Evolutionary conservation across 2,113 vertebrate genomes (phyloP).

Genomic region (Lepus americanus): DNA sequence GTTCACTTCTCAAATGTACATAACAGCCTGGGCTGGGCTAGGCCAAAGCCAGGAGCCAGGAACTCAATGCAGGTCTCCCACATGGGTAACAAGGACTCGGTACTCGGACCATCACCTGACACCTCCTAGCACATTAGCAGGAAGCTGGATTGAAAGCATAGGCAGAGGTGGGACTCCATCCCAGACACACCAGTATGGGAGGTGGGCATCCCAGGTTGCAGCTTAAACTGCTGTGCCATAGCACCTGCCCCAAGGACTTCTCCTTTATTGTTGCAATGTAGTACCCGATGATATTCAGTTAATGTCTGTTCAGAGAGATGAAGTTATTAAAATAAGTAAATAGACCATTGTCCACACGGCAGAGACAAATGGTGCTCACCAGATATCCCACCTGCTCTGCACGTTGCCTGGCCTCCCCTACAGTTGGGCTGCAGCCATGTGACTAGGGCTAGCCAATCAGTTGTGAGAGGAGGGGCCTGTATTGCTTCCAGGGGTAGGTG

Average conservation of each 20-base stretch:
- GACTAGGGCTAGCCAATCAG: fast-evolving
- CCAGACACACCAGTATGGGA: too few species aligned
- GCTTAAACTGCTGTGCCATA: too few species aligned
- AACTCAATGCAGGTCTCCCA: too few species aligned
- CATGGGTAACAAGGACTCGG: too few species aligned
- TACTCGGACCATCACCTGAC: too few species aligned
- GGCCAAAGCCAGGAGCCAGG: too few species aligned
- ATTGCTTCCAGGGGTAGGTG: background rate
- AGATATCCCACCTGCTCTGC: background rate
- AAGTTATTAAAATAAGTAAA: background rate
- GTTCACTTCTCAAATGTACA: too few species aligned
- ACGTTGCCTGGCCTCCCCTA: background rate
- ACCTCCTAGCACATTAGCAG: too few species aligned
- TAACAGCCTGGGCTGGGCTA: too few species aligned
- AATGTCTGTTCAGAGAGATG: background rate
- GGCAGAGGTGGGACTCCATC: too few species aligned
- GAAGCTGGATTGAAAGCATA: too few species aligned
- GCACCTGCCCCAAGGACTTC: background rate
- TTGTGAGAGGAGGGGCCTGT: background rate
- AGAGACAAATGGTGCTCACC: background rate
- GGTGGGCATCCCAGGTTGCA: too few species aligned
- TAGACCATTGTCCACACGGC: background rate
- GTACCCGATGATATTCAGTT: background rate
- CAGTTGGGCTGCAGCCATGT: background rate
- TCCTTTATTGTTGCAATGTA: background rate